phyloP scores from a whole-genome alignment of 2,888 invertebrate species.

The Mellilla xanthometata region DNA sequence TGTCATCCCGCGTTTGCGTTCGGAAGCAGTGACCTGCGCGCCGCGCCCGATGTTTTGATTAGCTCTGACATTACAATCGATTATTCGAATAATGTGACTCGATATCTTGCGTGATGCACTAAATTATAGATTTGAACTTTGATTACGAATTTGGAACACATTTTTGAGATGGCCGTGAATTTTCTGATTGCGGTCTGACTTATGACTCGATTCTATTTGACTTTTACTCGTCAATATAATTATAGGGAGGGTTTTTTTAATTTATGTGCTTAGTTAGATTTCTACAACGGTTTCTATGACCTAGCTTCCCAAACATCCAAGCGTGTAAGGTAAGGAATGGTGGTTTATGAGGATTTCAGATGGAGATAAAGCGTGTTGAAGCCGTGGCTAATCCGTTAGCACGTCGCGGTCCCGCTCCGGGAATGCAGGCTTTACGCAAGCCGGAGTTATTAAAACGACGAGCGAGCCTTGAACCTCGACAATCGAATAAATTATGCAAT shows the following conservation, averaged over 20 bases:
- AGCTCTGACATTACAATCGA: slow-evolving; percentile 78
- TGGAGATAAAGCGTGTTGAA: slow-evolving; percentile 35
- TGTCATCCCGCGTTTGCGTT: slow-evolving; percentile 73
- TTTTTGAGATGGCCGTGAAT: slow-evolving; percentile 23
- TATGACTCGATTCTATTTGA: not conserved
- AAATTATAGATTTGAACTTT: slow-evolving; percentile 36
- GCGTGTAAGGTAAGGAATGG: slow-evolving; percentile 29
- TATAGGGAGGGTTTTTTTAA: not conserved
- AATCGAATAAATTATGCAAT: slow-evolving; percentile 59
- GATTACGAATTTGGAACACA: slow-evolving; percentile 49
- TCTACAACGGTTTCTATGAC: slow-evolving; percentile 7
- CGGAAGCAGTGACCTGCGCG: slow-evolving; percentile 75
- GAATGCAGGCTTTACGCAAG: slow-evolving; percentile 23
- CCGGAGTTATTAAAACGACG: slow-evolving; percentile 38
- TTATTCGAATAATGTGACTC: slow-evolving; percentile 72
- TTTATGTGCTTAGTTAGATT: slow-evolving; percentile 13
- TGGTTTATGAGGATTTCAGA: slow-evolving; percentile 30
- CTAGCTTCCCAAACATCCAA: slow-evolving; percentile 25
- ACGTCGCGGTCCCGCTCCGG: slow-evolving; percentile 29
- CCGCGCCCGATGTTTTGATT: slow-evolving; percentile 72
- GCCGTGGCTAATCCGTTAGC: slow-evolving; percentile 35
- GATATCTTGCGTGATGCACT: slow-evolving; percentile 52
- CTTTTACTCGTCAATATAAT: slow-evolving; percentile 1
- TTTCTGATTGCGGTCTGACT: slow-evolving; percentile 2
- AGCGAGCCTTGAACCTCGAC: slow-evolving; percentile 49